Evolutionary conservation across 2,113 vertebrate species (phyloP), one percentile per base, ranked within the genome.

Genomic region (Paramormyrops kingsleyae): DNA sequence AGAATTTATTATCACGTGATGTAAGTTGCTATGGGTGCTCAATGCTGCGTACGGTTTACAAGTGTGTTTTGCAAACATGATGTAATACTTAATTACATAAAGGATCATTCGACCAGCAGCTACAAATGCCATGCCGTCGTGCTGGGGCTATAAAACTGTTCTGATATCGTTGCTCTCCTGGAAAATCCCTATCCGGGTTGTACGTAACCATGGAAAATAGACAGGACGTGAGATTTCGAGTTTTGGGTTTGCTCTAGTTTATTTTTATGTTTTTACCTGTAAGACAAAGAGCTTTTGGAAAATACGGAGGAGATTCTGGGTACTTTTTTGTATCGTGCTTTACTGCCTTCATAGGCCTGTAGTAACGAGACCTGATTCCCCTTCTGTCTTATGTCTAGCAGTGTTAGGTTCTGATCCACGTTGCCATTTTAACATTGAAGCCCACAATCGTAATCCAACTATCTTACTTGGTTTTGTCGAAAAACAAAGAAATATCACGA

Each of bases 271-370:
- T 27, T 66, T 89, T 53, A 87, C 66, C 27, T 53, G 35, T 59
- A 90, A 89, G 85, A 90, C 89, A 90, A 44, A 56, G 39, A 44
- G 88, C 85, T 88, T 91, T 52, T 53, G n/a, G 46, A 89, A 3
- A 90, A 89, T 17, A 42, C 3, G 4, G 50, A 49, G 15, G 86
- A 91, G 89, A 90, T 90, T 77, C 88, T 35, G 62, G 24, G 88
- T 90, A 88, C 12, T 90, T 77, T 15, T 87, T 89, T 84, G 74
- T 88, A 85, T 62, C 89, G 74, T 42, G 8, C 59, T 84, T 19
- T 31, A 35, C 66, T 74, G 35, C 74, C 5, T 17, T 42, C 35
- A 15, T 53, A 49, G 15, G 88, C 12, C 15, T 89, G 39, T 8
- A 24, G 9, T 44, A 42, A 66, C 39, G 13, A 35, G 6, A 19